Conservation (phyloP, 1,140 invertebrate genomes). For the Macrobrachium nipponense region DNA sequence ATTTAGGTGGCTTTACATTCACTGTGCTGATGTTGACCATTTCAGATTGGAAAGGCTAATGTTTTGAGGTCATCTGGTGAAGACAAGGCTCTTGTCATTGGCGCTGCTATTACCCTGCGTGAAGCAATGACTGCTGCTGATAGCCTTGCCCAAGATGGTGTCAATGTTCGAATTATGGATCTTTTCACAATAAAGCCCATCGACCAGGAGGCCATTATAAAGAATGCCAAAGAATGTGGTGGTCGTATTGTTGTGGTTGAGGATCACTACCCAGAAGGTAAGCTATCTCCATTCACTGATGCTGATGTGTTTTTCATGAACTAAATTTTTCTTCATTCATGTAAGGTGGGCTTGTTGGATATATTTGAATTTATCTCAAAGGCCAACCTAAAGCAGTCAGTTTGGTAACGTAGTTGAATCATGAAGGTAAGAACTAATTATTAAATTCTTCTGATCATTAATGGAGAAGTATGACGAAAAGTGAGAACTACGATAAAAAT, state of each 20-base stretch:
- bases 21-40: constrained; percentile 12
- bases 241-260: constrained; percentile 93
- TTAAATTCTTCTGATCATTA: too few relatives aligned
- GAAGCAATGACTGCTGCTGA: constrained; percentile 90
- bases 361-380: too few relatives aligned
- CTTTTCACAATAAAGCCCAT: constrained; percentile 97
- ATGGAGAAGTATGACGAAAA: too few relatives aligned
- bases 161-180: constrained; percentile 87
- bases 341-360: too few relatives aligned
- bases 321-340: too few relatives aligned
- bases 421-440: too few relatives aligned
- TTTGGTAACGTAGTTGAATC: too few relatives aligned
- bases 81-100: constrained; percentile 88
- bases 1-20: not conserved
- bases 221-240: constrained; percentile 82
- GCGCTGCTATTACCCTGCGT: constrained; percentile 92
- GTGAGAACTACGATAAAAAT: too few relatives aligned
- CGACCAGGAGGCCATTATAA: constrained; percentile 82
- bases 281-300: constrained; percentile 58
- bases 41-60: constrained; percentile 80
- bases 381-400: too few relatives aligned
- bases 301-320: too few relatives aligned
- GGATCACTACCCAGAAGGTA: constrained; percentile 95
- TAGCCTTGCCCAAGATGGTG: constrained; percentile 76
- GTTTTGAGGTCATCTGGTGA: constrained; percentile 80